Percentiles rank a stretch among this genome's conserved stretches.
Conservation (phyloP, 2,888 invertebrate genomes). For the Cheilosia scutellata region DNA sequence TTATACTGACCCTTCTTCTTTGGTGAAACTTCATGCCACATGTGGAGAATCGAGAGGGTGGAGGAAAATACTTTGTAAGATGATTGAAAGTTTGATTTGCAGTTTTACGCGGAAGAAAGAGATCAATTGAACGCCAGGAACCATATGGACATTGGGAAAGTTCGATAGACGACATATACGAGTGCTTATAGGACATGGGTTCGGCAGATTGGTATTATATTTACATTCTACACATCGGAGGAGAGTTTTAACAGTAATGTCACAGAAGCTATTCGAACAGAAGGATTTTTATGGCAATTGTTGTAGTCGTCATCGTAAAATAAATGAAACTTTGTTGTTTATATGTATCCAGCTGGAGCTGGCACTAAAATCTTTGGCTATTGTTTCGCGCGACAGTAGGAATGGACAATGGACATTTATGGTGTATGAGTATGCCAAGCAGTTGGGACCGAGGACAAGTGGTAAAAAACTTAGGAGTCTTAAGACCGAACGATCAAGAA, state of each 20-base stretch:
- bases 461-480: background rate
- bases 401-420: slow-evolving; percentile 51
- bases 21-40: slow-evolving; percentile 46
- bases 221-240: background rate
- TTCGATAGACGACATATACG: slow-evolving; percentile 4
- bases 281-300: slow-evolving; percentile 52
- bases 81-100: slow-evolving; percentile 78
- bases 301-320: slow-evolving; percentile 61
- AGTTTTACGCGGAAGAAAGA: slow-evolving; percentile 57
- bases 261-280: slow-evolving; percentile 29
- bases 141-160: slow-evolving; percentile 33
- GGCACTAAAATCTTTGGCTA: slow-evolving; percentile 43
- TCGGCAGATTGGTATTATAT: no score
- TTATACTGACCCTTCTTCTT: slow-evolving; percentile 42
- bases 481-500: no score
- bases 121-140: slow-evolving; percentile 55
- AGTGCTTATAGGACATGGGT: no score
- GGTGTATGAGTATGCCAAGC: slow-evolving; percentile 40
- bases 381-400: slow-evolving; percentile 15
- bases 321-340: slow-evolving; percentile 69
- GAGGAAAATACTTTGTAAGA: slow-evolving; percentile 54
- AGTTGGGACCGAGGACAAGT: background rate
- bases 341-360: slow-evolving; percentile 52
- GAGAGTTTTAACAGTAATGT: slow-evolving; percentile 22
- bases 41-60: slow-evolving; percentile 44